These are phyloP conservation scores for Rhinoderma darwinii DNA, from an alignment of 2,113 vertebrate species.

Conservation along the genomic window DNA sequence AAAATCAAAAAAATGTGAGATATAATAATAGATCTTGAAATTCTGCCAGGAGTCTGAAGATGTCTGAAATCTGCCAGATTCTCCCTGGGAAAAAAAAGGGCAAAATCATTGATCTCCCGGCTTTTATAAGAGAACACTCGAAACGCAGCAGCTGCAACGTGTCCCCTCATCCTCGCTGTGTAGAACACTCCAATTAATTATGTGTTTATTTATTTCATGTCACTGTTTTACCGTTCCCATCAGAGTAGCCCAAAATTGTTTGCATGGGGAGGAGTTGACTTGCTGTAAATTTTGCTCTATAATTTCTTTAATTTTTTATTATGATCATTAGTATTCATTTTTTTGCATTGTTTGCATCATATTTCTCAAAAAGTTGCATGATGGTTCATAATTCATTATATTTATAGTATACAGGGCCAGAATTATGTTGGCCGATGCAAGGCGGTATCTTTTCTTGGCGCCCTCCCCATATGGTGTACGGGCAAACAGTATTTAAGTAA, in stretches of 20 bases:
- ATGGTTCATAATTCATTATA: too few species aligned
- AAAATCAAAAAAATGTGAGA: neutral
- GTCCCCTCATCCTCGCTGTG: neutral
- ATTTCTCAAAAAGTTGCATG: too few species aligned
- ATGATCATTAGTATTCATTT: too few species aligned
- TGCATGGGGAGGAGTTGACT: too few species aligned
- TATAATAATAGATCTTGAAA: constrained; percentile 53
- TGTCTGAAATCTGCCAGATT: constrained; percentile 50
- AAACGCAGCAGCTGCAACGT: neutral
- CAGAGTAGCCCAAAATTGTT: neutral
- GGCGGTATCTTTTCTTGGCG: too few species aligned
- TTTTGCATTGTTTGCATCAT: too few species aligned
- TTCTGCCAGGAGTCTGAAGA: constrained; percentile 44
- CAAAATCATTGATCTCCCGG: constrained; percentile 16
- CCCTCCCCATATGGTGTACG: too few species aligned
- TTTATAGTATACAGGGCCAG: too few species aligned
- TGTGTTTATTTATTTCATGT: neutral
- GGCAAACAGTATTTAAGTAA: too few species aligned
- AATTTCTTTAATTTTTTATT: too few species aligned
- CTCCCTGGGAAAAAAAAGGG: constrained; percentile 45
- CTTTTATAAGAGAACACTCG: neutral
- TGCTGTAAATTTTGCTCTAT: too few species aligned
- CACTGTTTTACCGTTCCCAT: neutral
- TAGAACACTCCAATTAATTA: neutral
- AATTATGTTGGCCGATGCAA: too few species aligned